Percentiles rank a stretch among this genome's conserved stretches.
Evolutionary conservation across 1,140 invertebrate genomes (phyloP).

Genomic region (Reticulitermes speratus): DNA sequence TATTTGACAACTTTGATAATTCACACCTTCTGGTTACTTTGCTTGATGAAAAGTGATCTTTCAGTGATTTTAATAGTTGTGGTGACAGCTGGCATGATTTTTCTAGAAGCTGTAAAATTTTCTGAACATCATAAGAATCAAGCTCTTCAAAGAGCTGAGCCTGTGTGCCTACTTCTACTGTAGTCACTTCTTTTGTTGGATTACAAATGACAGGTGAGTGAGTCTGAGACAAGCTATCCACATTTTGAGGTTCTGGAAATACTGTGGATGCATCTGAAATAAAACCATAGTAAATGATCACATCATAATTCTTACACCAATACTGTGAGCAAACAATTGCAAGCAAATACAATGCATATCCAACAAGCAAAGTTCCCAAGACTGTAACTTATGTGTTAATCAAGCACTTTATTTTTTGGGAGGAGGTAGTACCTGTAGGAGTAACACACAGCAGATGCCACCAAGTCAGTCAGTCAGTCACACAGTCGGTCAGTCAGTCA

Average conservation of each 20-base stretch:
- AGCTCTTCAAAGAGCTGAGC: conserved; percentile 6
- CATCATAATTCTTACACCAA: not conserved
- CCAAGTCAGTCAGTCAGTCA: too few relatives aligned
- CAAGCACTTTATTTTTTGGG: too few relatives aligned
- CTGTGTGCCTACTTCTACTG: conserved; percentile 18
- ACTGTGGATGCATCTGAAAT: not conserved
- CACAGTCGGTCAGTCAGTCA: too few relatives aligned
- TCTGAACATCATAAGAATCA: conserved; percentile 14
- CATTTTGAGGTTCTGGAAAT: not conserved
- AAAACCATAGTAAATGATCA: not conserved
- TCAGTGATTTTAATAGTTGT: conserved; percentile 11
- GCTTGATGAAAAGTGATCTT: conserved; percentile 6
- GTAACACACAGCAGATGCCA: too few relatives aligned
- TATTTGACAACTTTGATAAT: not conserved
- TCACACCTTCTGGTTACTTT: not conserved
- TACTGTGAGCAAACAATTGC: too few relatives aligned
- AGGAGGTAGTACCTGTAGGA: too few relatives aligned
- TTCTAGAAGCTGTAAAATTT: conserved; percentile 22
- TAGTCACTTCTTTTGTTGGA: not conserved
- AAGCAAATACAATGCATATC: too few relatives aligned
- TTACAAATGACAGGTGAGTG: not conserved
- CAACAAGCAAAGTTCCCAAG: too few relatives aligned
- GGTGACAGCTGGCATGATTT: conserved; percentile 22
- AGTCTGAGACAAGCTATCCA: not conserved
- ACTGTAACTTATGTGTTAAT: too few relatives aligned